Base-by-base conservation (phyloP, 2,888 invertebrate genomes). In the Phortica okadai region DNA sequence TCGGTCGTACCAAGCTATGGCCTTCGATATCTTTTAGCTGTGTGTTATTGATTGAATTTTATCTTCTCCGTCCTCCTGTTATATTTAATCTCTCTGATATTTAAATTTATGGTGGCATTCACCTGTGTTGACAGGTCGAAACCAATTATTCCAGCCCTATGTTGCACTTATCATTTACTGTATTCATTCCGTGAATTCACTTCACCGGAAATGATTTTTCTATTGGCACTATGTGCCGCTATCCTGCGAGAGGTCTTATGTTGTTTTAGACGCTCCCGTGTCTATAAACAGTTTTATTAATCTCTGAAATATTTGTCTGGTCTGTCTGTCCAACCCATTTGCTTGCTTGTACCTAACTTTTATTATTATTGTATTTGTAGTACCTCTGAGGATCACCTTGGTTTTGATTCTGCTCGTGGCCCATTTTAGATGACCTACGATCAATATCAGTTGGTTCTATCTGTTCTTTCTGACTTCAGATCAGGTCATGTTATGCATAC, bases 51-150 rank as follows among this genome's bases (percentile, higher is more conserved):
- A 75, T 42, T 42, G 67, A 78, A 79, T 6, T 64, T 11, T 6
- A 76, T 67, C 25, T 66, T 62, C 62, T 76, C 77, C n/a, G 50
- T 41, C 11, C 76, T 62, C 6, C 66, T 72, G 25, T 78, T 59
- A n/a, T 78, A 76, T 50, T 21, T 10, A 6, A 80, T 44, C 66
- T 59, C 66, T 11, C 76, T 76, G 33, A 67, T 76, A n/a, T 45
- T 41, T 0, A 80, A 1, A 58, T 80, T 67, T 8, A 79, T 7
- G 3, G 77, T 74, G 33, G 81, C 79, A 3, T 59, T 42, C 0
- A 79, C 70, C 72, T 76, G 74, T 1, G 45, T 76, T 0, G 79
- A 64, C 73, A 80, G 79, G 67, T 81, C 80, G 16, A 78, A 77
- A 1, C 78, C 81, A 1, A 80, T 80, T 6, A 80, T 81, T 1